phyloP scores from a whole-genome alignment of 2,113 vertebrate species.

The Microtus montanus region DNA sequence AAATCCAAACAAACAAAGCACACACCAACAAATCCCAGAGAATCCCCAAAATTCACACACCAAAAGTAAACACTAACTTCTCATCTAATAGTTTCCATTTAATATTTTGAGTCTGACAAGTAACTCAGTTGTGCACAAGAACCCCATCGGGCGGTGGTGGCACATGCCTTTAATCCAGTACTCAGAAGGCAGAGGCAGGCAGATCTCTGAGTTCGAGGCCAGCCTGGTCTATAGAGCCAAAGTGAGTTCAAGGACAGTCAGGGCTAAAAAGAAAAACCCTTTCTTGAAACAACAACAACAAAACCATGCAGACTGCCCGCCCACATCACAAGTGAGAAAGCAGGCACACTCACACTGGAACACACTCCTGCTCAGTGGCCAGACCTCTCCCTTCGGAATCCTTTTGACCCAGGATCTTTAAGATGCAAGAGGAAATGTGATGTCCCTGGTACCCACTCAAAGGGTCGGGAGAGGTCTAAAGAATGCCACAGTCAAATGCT shows the following conservation, averaged over 20 bases:
- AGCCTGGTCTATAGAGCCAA: not conserved
- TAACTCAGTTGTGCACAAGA: not conserved
- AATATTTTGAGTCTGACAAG: not conserved
- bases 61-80: not conserved
- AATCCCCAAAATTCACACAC: not conserved
- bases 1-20: not conserved
- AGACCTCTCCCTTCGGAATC: not conserved
- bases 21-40: not conserved
- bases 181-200: not conserved
- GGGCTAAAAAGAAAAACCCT: not conserved
- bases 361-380: not conserved
- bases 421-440: not conserved
- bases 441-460: not conserved
- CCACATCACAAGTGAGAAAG: not conserved
- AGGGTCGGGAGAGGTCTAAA: not conserved
- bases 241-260: not conserved
- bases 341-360: not conserved
- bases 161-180: not conserved
- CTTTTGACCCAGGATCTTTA: not conserved
- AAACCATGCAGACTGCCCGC: not conserved
- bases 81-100: not conserved
- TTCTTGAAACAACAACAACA: not conserved
- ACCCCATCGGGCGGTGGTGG: not conserved
- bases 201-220: not conserved
- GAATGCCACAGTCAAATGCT: accelerated